These are phyloP conservation scores for Papilio elwesi DNA, from an alignment of 2,888 invertebrate genomes.

Conservation along the genomic window DNA sequence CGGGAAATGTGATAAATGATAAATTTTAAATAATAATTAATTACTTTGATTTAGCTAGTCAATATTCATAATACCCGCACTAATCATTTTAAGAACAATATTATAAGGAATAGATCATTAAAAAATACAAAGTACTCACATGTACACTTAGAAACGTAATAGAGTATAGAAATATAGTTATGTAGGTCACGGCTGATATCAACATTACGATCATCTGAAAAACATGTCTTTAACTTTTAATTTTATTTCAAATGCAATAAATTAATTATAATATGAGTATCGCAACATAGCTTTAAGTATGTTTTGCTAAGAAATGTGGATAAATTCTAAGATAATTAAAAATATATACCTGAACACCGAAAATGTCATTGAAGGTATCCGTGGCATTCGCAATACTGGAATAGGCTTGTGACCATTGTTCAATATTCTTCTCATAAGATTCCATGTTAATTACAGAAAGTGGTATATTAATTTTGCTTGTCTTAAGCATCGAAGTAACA, in stretches of 20 bases:
- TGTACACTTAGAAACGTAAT: background rate
- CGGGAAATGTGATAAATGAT: too few species aligned
- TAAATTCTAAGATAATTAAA: background rate
- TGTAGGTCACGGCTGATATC: constrained; percentile 6
- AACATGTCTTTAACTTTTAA: background rate
- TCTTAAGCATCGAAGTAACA: background rate
- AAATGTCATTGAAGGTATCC: constrained; percentile 22
- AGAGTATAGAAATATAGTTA: constrained; percentile 16
- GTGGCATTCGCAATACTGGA: constrained; percentile 17
- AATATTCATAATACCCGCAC: too few species aligned
- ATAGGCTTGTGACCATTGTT: constrained; percentile 27
- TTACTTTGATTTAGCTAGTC: too few species aligned
- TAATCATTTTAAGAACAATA: too few species aligned
- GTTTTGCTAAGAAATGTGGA: too few species aligned
- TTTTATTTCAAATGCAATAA: background rate
- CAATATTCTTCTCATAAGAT: constrained; percentile 5
- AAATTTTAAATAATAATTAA: too few species aligned
- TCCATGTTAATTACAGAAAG: background rate
- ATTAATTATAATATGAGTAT: too few species aligned
- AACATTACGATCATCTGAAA: constrained; percentile 34
- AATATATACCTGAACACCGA: constrained; percentile 34
- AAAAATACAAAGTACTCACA: constrained; percentile 14
- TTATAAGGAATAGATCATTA: too few species aligned
- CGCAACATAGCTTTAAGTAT: too few species aligned
- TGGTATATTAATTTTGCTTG: background rate